These are phyloP conservation scores for Bos taurus DNA, from an alignment of 2,113 vertebrate species.

Conservation along the genomic window ARS-UCD2.0 NC_037348.1:11958501-11959000, in stretches of 20 bases:
- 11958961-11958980: neutral
- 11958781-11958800: no score
- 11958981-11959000: neutral
- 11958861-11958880: neutral
- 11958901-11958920: neutral
- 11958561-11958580: rapidly evolving
- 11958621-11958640: no score
- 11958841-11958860: neutral
- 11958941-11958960: neutral
- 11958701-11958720: no score
- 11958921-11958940: neutral
- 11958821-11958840: neutral
- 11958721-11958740: rapidly evolving
- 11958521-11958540: neutral
- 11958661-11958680: no score
- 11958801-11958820: neutral
- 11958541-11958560: neutral
- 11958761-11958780: no score
- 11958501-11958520: neutral
- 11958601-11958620: no score
- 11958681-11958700: no score
- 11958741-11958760: no score
- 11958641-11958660: no score
- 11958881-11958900: neutral
- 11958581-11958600: no score